Percentiles rank a stretch among this genome's conserved stretches.
phyloP scores from a whole-genome alignment of 2,888 invertebrate genomes.

The Abscondita cerata region DNA sequence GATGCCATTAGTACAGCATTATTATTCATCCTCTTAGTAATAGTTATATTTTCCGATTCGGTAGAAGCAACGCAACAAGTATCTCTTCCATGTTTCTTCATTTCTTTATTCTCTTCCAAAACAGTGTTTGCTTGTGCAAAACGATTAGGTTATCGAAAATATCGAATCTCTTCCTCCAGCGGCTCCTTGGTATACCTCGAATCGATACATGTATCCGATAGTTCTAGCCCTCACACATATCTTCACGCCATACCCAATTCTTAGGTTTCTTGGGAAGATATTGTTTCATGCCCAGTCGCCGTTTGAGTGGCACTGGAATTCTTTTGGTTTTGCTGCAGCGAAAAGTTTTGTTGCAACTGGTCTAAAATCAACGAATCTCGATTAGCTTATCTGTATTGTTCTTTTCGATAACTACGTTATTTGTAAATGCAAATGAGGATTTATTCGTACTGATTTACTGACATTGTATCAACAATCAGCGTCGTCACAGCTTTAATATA shows the following conservation, averaged over 20 bases:
- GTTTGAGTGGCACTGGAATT: background rate
- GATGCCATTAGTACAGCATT: background rate
- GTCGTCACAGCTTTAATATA: too few species aligned
- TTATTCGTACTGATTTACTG: too few species aligned
- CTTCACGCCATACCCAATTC: slow-evolving; percentile 34
- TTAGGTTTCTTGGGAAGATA: too few species aligned
- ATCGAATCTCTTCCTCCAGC: background rate
- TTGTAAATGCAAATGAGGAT: too few species aligned
- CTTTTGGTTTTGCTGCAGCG: background rate
- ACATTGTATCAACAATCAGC: background rate
- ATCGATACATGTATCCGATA: slow-evolving; percentile 26
- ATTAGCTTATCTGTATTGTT: background rate
- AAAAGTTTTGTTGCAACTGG: too few species aligned
- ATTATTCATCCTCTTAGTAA: background rate
- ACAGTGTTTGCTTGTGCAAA: background rate
- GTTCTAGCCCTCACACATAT: slow-evolving; percentile 24
- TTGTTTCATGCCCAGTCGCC: too few species aligned
- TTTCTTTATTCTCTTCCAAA: background rate
- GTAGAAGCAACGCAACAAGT: background rate
- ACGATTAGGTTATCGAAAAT: background rate
- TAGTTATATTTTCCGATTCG: background rate
- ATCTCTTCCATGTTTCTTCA: background rate
- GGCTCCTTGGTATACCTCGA: slow-evolving; percentile 29
- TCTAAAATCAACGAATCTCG: too few species aligned
- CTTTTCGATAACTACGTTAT: background rate